Conservation (phyloP, 1,140 invertebrate genomes). For the Drosophila melanogaster region DNA sequence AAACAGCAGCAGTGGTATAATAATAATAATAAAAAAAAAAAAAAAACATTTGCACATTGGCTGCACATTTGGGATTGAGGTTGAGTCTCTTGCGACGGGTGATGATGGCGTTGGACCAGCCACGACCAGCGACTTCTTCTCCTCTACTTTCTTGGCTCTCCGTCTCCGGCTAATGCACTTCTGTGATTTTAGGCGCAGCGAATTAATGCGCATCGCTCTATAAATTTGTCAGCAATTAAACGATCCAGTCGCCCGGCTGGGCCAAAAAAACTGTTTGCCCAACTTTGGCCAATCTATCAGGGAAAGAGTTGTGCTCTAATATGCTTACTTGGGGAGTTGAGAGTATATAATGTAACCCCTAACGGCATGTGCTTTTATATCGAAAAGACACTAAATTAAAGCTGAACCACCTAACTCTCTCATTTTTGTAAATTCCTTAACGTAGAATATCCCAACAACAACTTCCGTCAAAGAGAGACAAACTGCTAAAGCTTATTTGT, state of each 20-base stretch:
- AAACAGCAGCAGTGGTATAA: slow-evolving; percentile 26
- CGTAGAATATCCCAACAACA: neutral
- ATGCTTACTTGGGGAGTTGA: neutral
- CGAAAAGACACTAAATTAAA: too few relatives aligned
- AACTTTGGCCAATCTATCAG: slow-evolving; percentile 19
- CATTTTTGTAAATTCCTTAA: too few relatives aligned
- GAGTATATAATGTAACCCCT: neutral
- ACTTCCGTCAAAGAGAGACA: slow-evolving; percentile 6
- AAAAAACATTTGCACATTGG: slow-evolving; percentile 62
- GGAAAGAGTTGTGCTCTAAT: neutral
- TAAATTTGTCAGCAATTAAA: slow-evolving; percentile 84
- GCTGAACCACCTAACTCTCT: too few relatives aligned
- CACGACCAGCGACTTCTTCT: slow-evolving; percentile 12
- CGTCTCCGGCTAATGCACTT: slow-evolving; percentile 71
- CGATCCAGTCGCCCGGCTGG: slow-evolving; percentile 51
- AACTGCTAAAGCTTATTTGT: slow-evolving; percentile 1
- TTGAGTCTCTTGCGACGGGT: slow-evolving; percentile 57
- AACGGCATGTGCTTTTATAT: too few relatives aligned
- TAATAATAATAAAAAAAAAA: slow-evolving; percentile 12
- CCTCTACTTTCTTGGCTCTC: neutral
- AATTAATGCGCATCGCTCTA: slow-evolving; percentile 83
- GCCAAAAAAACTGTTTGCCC: slow-evolving; percentile 24
- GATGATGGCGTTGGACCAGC: slow-evolving; percentile 32
- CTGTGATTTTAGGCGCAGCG: slow-evolving; percentile 79
- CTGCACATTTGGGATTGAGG: slow-evolving; percentile 76